phyloP scores from a whole-genome alignment of 2,797 vertebrate genomes.

The Buphagus erythrorhynchus region DNA sequence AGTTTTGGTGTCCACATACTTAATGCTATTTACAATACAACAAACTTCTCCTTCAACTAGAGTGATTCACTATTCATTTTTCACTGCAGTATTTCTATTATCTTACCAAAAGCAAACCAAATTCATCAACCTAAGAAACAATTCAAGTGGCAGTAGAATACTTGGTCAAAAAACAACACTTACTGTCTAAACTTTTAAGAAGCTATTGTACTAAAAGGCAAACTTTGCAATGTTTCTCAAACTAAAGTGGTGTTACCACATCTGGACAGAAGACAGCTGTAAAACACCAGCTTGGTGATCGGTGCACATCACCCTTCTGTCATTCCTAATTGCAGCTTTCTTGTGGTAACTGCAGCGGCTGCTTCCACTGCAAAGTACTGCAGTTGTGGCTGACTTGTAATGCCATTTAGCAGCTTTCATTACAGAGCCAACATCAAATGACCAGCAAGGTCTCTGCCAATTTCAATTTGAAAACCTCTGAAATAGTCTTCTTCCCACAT shows the following conservation, averaged over 20 bases:
- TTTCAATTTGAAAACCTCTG: constrained; percentile 14
- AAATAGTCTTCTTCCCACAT: constrained; percentile 18
- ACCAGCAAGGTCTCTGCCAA: background rate
- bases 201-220: constrained; percentile 36
- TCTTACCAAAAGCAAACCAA: constrained; percentile 17
- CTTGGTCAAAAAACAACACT: constrained; percentile 61
- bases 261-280: background rate
- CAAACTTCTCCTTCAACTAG: constrained; percentile 45
- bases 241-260: background rate
- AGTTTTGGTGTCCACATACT: constrained; percentile 60
- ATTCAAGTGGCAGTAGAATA: constrained; percentile 30
- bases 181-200: constrained; percentile 34
- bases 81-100: constrained; percentile 41
- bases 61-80: constrained; percentile 19
- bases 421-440: background rate
- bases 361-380: background rate
- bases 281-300: background rate
- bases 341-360: constrained; percentile 8
- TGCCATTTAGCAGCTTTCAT: constrained; percentile 23
- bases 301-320: background rate
- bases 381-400: constrained; percentile 16
- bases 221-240: constrained; percentile 38
- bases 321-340: background rate
- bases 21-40: constrained; percentile 63
- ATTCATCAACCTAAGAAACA: background rate